Conservation (phyloP, 2,113 vertebrate genomes). For the Chiloscyllium plagiosum region DNA sequence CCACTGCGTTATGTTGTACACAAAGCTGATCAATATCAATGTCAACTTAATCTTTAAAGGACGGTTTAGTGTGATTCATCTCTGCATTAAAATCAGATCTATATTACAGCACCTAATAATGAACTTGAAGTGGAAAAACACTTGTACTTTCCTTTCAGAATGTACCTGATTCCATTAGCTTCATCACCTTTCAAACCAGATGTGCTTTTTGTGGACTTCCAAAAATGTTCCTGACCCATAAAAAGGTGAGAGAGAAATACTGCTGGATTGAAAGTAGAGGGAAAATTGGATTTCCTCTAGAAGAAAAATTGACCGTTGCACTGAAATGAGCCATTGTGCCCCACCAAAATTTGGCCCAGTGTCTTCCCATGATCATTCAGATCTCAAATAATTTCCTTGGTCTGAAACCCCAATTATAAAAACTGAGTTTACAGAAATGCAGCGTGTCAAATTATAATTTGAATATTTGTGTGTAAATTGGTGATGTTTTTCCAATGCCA, state of each 20-base stretch:
- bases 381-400: neutral
- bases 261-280: too few relatives aligned
- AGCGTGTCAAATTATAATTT: neutral
- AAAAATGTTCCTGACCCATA: neutral
- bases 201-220: too few relatives aligned
- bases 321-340: neutral
- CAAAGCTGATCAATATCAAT: neutral
- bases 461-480: neutral
- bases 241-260: neutral
- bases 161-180: neutral
- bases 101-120: neutral
- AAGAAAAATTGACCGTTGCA: neutral
- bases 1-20: neutral
- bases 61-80: neutral
- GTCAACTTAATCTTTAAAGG: neutral
- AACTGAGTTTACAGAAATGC: neutral
- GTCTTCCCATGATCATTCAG: neutral
- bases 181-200: too few relatives aligned
- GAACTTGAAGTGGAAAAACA: neutral
- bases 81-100: neutral
- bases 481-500: neutral
- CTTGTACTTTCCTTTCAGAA: neutral
- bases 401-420: neutral
- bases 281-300: neutral
- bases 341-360: neutral